Conservation (phyloP, 2,888 invertebrate genomes). For the Poecilus cupreus region DNA sequence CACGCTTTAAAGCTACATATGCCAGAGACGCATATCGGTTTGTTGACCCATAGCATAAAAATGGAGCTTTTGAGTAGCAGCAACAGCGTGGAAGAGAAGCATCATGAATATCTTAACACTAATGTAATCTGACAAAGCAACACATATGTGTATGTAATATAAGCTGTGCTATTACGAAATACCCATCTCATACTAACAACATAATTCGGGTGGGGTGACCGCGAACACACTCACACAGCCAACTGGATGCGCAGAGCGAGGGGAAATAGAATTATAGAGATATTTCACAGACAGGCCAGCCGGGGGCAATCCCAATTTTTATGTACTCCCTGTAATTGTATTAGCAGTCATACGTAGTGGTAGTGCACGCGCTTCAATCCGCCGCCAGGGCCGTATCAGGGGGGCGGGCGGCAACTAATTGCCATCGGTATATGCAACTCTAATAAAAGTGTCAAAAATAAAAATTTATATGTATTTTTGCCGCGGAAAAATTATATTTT, state of each 20-base stretch:
- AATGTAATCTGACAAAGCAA: conserved; percentile 13
- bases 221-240: not conserved
- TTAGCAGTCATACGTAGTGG: conserved; percentile 41
- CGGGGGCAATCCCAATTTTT: conserved; percentile 48
- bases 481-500: conserved; percentile 51
- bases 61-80: not conserved
- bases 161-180: conserved; percentile 39
- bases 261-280: conserved; percentile 46
- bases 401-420: conserved; percentile 37
- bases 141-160: conserved; percentile 37
- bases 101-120: conserved; percentile 38
- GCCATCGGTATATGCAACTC: conserved; percentile 47
- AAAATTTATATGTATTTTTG: conserved; percentile 54
- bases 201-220: conserved; percentile 22
- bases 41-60: no score
- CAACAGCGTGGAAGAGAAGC: no score
- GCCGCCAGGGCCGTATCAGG: not conserved
- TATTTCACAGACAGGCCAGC: conserved; percentile 36
- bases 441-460: conserved; percentile 54
- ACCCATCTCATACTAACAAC: conserved; percentile 35
- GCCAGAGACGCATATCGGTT: no score
- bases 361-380: conserved; percentile 15
- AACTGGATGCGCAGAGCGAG: not conserved
- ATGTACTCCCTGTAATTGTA: conserved; percentile 52
- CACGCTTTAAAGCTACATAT: no score